Conservation (phyloP, 37 sponge, comb jelly and placozoan genomes). For the Tethya wilhelma region DNA sequence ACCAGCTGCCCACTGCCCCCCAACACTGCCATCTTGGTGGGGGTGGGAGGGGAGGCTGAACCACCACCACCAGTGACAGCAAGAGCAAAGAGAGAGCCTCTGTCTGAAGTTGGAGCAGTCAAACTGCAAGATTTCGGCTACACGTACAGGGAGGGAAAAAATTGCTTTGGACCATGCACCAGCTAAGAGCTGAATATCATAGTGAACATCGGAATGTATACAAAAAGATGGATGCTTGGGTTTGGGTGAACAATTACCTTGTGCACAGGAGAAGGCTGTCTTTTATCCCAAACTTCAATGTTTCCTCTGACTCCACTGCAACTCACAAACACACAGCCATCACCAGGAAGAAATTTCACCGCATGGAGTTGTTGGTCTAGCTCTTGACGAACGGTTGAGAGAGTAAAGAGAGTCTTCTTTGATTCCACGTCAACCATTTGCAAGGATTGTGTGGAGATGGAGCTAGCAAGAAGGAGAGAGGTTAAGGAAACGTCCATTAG, state of each 20-base stretch:
- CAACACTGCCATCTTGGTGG: background rate
- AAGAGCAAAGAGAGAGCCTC: background rate
- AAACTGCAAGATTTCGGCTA: too few species aligned
- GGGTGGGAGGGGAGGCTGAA: background rate
- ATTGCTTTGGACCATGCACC: too few species aligned
- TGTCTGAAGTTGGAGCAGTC: background rate
- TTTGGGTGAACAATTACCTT: too few species aligned
- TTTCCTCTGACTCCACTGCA: constrained; percentile 31
- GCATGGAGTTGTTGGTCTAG: constrained; percentile 26
- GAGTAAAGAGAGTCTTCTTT: constrained; percentile 4
- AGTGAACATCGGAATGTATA: too few species aligned
- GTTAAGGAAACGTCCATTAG: constrained; percentile 22
- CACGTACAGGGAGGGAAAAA: too few species aligned
- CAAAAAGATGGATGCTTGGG: too few species aligned
- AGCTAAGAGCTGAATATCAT: too few species aligned
- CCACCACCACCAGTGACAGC: background rate
- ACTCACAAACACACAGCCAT: background rate
- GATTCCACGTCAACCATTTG: constrained; percentile 25
- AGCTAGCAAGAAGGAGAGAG: constrained; percentile 16
- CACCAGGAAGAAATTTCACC: constrained; percentile 12
- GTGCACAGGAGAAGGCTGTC: too few species aligned
- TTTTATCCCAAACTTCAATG: constrained; percentile 28
- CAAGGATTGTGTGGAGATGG: constrained; percentile 1
- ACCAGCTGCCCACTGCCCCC: background rate
- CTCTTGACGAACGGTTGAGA: background rate